A percentile compares a stretch with the other conserved stretches of the same genome.
Evolutionary conservation across 2,113 vertebrate species (phyloP).

Genomic region (Chaenocephalus aceratus): DNA sequence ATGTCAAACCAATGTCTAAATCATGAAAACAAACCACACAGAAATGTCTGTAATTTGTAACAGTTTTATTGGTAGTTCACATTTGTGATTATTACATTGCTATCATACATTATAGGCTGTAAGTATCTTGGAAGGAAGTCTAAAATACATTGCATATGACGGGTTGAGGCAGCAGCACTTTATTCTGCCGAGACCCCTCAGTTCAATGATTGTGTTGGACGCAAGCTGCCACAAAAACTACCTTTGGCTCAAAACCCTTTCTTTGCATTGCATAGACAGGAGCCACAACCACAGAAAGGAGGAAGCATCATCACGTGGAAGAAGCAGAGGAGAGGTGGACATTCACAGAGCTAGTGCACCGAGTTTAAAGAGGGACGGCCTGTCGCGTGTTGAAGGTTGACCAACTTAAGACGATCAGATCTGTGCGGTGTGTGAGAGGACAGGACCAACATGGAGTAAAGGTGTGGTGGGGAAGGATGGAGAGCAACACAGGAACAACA

Average conservation of each 20-base stretch:
- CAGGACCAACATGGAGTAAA: not conserved
- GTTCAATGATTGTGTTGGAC: constrained; percentile 78
- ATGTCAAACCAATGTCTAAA: not conserved
- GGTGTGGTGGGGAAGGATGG: not conserved
- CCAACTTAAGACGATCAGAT: constrained; percentile 25
- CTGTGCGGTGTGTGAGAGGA: constrained; percentile 1
- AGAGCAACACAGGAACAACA: not conserved
- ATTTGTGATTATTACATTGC: constrained; percentile 75
- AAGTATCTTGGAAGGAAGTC: constrained; percentile 63
- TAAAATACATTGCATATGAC: constrained; percentile 80
- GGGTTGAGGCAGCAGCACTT: constrained; percentile 67
- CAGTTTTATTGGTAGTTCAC: constrained; percentile 79
- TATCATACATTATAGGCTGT: constrained; percentile 68
- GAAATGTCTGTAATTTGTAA: constrained; percentile 2
- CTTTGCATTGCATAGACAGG: constrained; percentile 72
- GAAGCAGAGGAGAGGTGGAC: constrained; percentile 38
- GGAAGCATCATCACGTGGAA: not conserved
- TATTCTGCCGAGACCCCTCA: constrained; percentile 50
- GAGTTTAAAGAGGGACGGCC: constrained; percentile 41
- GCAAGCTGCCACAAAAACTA: constrained; percentile 78
- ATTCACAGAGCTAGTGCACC: constrained; percentile 67
- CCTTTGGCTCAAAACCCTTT: constrained; percentile 79
- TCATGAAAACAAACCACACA: not conserved
- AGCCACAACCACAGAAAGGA: constrained; percentile 11
- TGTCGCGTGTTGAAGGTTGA: constrained; percentile 14